Conservation (phyloP, 2,888 invertebrate species). For the Leptopilina syphax region DNA sequence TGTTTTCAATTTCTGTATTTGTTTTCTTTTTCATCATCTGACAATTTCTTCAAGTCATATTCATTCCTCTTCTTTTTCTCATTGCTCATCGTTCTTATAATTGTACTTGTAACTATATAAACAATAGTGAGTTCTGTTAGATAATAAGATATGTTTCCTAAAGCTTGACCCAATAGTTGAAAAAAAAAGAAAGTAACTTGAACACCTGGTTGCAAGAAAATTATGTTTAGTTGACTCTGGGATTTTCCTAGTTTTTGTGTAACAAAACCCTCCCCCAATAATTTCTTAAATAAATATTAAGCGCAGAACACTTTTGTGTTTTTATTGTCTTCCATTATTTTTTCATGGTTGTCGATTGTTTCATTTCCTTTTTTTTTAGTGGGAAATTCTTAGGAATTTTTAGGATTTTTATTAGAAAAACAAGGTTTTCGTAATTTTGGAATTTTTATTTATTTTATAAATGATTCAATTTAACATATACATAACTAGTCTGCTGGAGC, state of each 20-base stretch:
- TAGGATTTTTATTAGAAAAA: not conserved
- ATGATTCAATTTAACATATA: conserved; percentile 13
- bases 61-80: conserved; percentile 1
- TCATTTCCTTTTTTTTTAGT: no score
- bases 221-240: conserved; percentile 5
- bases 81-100: conserved; percentile 26
- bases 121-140: conserved; percentile 32
- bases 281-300: conserved; percentile 39
- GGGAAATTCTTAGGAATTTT: no score
- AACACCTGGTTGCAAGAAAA: conserved; percentile 32
- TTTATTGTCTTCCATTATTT: not conserved
- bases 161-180: conserved; percentile 16
- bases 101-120: conserved; percentile 22
- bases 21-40: not conserved
- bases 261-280: not conserved
- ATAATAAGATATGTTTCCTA: conserved; percentile 1
- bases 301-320: not conserved
- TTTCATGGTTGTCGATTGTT: no score
- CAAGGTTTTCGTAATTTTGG: not conserved
- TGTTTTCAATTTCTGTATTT: not conserved
- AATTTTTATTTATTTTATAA: conserved; percentile 31
- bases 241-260: conserved; percentile 25
- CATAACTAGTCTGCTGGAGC: conserved; percentile 15
- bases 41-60: not conserved
- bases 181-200: not conserved